Evolutionary conservation across 2,113 vertebrate species (phyloP).

Genomic region (Colius striatus): DNA sequence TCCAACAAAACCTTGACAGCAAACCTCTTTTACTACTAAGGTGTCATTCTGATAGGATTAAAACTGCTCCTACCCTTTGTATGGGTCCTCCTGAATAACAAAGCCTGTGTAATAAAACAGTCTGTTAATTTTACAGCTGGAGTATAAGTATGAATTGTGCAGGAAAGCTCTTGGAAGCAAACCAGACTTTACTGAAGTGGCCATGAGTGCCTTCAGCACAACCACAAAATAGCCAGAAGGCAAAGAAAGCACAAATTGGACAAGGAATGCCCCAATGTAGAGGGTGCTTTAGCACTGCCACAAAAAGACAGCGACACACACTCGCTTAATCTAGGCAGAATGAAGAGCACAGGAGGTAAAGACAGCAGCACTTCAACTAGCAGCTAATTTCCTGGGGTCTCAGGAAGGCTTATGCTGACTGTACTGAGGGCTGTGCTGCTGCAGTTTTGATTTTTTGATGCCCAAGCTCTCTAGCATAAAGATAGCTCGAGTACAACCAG

Average conservation of each 20-base stretch:
- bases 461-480: neutral
- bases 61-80: neutral
- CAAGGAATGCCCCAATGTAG: neutral
- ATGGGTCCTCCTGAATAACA: neutral
- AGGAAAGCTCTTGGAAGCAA: conserved; percentile 9
- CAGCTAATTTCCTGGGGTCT: neutral
- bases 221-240: neutral
- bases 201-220: neutral
- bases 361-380: neutral
- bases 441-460: neutral
- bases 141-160: neutral
- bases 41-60: neutral
- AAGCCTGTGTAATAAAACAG: neutral
- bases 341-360: neutral
- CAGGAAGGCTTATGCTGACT: neutral
- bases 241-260: neutral
- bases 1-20: neutral
- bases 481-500: conserved; percentile 39
- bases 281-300: too few species aligned
- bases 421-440: neutral
- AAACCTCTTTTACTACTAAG: neutral
- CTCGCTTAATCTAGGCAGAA: neutral
- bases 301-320: neutral
- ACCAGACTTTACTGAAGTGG: neutral
- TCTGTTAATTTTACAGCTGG: conserved; percentile 42